phyloP scores from a whole-genome alignment of 2,113 vertebrate species.

The Plotosus lineatus region DNA sequence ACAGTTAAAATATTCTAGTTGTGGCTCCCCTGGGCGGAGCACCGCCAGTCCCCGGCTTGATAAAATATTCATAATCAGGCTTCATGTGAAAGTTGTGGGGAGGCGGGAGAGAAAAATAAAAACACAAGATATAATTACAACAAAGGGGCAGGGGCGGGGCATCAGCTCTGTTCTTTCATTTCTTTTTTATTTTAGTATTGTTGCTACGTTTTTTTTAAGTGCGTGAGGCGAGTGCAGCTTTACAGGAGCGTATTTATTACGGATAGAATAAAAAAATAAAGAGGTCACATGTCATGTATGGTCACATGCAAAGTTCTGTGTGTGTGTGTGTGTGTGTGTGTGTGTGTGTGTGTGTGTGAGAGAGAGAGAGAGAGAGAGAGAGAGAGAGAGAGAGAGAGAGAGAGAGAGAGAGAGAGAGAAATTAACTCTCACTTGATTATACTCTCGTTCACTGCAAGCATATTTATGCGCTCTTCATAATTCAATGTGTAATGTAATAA shows the following conservation, averaged over 20 bases:
- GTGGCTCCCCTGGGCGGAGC: constrained; percentile 88
- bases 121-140: constrained; percentile 78
- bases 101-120: constrained; percentile 78
- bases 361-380: constrained; percentile 12
- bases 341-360: constrained; percentile 30
- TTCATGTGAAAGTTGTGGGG: constrained; percentile 84
- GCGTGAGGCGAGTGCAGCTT: constrained; percentile 40
- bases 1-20: constrained; percentile 99
- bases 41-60: constrained; percentile 94
- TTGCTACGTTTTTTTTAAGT: constrained; percentile 56
- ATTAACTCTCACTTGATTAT: constrained; percentile 99
- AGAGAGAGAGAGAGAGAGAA: constrained; percentile 83
- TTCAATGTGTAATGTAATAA: constrained; percentile 99
- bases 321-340: not conserved
- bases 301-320: not conserved
- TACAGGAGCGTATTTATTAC: constrained; percentile 49
- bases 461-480: constrained; percentile 99
- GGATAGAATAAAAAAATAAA: constrained; percentile 27
- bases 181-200: constrained; percentile 30
- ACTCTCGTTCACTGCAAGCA: constrained; percentile 90
- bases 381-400: constrained; percentile 2
- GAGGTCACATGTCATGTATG: not conserved
- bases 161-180: not conserved
- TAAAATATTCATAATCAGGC: constrained; percentile 99
- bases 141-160: constrained; percentile 77